Conservation (phyloP, 1,140 invertebrate genomes). For the Formica selysi region DNA sequence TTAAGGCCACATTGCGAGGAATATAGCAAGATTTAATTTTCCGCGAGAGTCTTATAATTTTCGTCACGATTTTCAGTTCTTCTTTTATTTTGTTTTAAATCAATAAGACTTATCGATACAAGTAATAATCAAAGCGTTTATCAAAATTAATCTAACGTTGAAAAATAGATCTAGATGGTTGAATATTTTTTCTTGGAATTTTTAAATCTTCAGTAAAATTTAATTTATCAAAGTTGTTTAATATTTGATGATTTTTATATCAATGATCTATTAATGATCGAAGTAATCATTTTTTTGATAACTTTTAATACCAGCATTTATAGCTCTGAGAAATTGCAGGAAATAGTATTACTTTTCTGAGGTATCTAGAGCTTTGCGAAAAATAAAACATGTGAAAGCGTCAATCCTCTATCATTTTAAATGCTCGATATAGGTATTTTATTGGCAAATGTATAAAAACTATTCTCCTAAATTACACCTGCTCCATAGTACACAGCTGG, state of each 20-base stretch:
- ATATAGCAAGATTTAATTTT: conserved; percentile 29
- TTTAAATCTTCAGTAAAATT: neutral
- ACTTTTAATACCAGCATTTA: neutral
- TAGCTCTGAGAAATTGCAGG: neutral
- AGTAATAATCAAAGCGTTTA: neutral
- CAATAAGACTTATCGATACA: neutral
- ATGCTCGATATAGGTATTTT: neutral
- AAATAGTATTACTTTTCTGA: neutral
- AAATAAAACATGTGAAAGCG: neutral
- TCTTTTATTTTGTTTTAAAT: neutral
- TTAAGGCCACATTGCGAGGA: conserved; percentile 9
- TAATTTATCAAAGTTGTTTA: conserved; percentile 3
- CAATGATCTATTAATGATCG: neutral
- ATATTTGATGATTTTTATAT: neutral
- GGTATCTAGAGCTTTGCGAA: neutral
- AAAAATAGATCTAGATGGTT: neutral
- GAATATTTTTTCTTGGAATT: neutral
- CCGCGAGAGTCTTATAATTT: neutral
- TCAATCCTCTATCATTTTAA: neutral
- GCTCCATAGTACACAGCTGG: neutral
- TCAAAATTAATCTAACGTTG: neutral
- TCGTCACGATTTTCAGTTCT: neutral
- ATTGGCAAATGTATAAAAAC: neutral
- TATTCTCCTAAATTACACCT: conserved; percentile 1
- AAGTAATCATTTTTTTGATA: neutral